These are phyloP conservation scores for Spodoptera exigua DNA, from an alignment of 2,888 invertebrate genomes.

Conservation along the genomic window DNA sequence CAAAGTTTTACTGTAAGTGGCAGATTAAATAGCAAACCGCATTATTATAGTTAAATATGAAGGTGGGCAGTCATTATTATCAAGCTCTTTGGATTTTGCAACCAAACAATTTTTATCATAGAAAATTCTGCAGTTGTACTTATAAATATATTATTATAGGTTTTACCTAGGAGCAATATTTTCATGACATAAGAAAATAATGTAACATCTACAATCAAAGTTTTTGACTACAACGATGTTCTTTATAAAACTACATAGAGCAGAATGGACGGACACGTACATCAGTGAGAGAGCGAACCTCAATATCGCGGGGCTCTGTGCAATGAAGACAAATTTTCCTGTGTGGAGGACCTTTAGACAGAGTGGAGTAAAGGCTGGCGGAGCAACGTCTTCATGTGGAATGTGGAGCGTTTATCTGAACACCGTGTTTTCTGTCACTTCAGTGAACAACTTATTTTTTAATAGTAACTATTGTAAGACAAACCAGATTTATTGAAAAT, in stretches of 20 bases:
- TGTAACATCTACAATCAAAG: no score
- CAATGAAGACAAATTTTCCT: slow-evolving; percentile 48
- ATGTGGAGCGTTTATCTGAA: slow-evolving; percentile 3
- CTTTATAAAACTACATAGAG: slow-evolving; percentile 11
- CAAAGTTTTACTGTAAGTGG: no score
- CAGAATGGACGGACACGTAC: slow-evolving; percentile 13
- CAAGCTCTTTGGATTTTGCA: no score
- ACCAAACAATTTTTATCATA: no score
- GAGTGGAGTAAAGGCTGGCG: slow-evolving; percentile 4
- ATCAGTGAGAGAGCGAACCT: slow-evolving; percentile 8
- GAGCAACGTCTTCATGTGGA: slow-evolving; percentile 3
- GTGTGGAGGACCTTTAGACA: slow-evolving; percentile 14
- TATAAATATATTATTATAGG: no score
- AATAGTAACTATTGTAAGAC: no score
- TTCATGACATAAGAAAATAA: neutral
- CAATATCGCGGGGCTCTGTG: slow-evolving; percentile 19
- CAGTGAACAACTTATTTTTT: neutral
- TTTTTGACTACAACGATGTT: neutral
- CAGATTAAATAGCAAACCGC: no score
- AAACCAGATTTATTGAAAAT: no score
- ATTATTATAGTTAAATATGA: no score
- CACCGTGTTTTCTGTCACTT: neutral
- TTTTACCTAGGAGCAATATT: no score
- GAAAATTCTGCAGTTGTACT: no score
- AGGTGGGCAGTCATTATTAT: no score